Conservation (phyloP, 2,888 invertebrate species). For the Ariolimax columbianus region DNA sequence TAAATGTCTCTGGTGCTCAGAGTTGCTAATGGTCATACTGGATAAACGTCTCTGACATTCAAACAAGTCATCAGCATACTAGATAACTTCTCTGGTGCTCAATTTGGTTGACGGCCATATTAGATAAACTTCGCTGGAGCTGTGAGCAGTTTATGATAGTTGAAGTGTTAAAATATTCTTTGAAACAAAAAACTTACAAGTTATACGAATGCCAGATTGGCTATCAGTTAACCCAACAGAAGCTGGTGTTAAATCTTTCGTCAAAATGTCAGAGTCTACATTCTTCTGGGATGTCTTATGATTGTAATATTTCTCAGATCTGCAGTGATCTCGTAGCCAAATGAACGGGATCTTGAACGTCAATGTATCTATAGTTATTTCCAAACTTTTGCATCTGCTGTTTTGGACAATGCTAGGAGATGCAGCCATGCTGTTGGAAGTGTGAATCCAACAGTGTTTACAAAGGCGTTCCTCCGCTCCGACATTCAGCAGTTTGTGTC, state of each 20-base stretch:
- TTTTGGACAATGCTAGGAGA: not conserved
- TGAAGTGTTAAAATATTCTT: too few species aligned
- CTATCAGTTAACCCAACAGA: conserved; percentile 75
- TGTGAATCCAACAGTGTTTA: not conserved
- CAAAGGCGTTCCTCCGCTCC: not conserved
- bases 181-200: conserved; percentile 51
- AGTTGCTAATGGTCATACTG: too few species aligned
- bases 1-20: too few species aligned
- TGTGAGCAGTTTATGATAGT: too few species aligned
- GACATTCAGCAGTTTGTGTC: not conserved
- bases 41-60: too few species aligned
- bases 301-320: conserved; percentile 83
- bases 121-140: too few species aligned
- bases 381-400: not conserved
- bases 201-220: conserved; percentile 45
- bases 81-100: too few species aligned
- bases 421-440: not conserved
- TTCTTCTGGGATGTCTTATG: conserved; percentile 83
- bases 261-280: conserved; percentile 76
- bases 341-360: conserved; percentile 51
- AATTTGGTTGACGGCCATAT: too few species aligned
- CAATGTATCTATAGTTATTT: not conserved
- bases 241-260: conserved; percentile 79
- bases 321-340: conserved; percentile 84
- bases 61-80: too few species aligned